Evolutionary conservation across 2,888 invertebrate genomes (phyloP), one percentile per base, ranked within the genome.

Genomic region (Tetheella fluctuosa): DNA sequence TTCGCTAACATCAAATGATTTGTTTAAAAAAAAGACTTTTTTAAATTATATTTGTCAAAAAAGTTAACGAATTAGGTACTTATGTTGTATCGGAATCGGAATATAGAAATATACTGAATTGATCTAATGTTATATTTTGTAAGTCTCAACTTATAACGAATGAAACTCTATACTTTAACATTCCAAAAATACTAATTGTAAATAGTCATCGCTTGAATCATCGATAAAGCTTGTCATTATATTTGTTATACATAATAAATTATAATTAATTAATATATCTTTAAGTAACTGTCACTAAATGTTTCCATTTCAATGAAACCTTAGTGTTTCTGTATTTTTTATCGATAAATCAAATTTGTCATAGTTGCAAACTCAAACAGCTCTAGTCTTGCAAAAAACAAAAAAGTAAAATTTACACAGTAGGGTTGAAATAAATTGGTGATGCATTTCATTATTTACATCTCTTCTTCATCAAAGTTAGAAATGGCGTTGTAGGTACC

Each of bases 161-260:
- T 64, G 64, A 64, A 62, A 70, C 71, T 84, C 86, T 88, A 82
- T 88, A 89, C 88, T 86, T 77, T 65, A 64, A 86, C 91, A 89
- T 90, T 91, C 89, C 88, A 69, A 70, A 70, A 70, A 13, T 13
- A 67, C 65, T 74, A 72, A 63, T 58, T 85, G 90, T 86, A 86
- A 81, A 86, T 88, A 90, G 63, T 77, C 75, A 82, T 84, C 69
- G 86, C 86, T 84, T 84, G 76, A 71, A 69, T 79, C 78, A 74
- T 69, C 68, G 72, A 74, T 73, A 73, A 73, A 72, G 54, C 58
- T 65, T 70, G 60, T 63, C 34, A 63, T 62, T 64, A 65, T 70
- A 79, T 76, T 64, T 73, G 65, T 66, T 70, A 68, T 68, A 60
- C 60, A 34, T 63, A 63, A 64, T 54, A 54, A 54, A 52, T 30